These are phyloP conservation scores for Cyprinus carpio DNA, from an alignment of 2,113 vertebrate genomes.

Conservation along the genomic window DNA sequence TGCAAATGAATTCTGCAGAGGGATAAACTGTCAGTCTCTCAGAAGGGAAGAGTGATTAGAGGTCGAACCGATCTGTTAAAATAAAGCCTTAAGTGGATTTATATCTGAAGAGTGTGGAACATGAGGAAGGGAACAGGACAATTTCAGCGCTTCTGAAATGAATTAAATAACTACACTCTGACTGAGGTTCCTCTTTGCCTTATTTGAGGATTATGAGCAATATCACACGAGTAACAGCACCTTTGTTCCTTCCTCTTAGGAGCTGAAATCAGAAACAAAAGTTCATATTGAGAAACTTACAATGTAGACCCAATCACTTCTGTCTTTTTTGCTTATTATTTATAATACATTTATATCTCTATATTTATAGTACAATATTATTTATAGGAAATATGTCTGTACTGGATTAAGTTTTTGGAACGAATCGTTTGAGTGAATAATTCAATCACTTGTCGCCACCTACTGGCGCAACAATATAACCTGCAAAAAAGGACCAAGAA, in stretches of 20 bases:
- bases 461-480: background rate
- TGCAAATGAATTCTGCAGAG: background rate
- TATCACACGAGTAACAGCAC: background rate
- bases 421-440: background rate
- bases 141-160: too few relatives aligned
- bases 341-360: too few relatives aligned
- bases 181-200: background rate
- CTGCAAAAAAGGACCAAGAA: background rate
- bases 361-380: too few relatives aligned
- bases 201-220: background rate
- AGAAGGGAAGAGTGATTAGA: background rate
- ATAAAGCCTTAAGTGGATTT: background rate
- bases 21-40: background rate
- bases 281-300: background rate
- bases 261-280: background rate
- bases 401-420: too few relatives aligned
- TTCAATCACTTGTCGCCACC: background rate
- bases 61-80: background rate
- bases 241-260: background rate
- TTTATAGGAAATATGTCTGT: too few relatives aligned
- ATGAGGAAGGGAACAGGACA: background rate
- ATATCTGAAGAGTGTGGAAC: background rate
- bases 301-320: background rate
- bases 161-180: background rate
- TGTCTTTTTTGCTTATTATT: too few relatives aligned